Evolutionary conservation across 2,888 invertebrate genomes (phyloP).

Genomic region (Microplitis deprimator): DNA sequence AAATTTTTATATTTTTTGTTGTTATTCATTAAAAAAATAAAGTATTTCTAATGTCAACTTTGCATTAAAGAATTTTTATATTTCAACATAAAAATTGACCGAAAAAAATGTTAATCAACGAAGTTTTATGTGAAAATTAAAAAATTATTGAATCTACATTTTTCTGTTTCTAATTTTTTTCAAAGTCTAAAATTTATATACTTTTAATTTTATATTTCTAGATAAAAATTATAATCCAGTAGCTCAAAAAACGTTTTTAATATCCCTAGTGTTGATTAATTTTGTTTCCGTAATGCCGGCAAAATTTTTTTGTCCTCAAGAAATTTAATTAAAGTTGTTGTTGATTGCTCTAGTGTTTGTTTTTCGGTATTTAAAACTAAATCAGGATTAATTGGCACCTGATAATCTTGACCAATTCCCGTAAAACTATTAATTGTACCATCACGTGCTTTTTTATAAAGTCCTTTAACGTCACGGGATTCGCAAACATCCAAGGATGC

Average conservation of each 20-base stretch:
- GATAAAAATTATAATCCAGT: too few relatives aligned
- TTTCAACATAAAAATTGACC: too few relatives aligned
- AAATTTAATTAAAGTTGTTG: conserved; percentile 87
- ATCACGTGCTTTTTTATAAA: conserved; percentile 96
- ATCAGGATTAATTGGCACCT: conserved; percentile 87
- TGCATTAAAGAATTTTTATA: conserved; percentile 32
- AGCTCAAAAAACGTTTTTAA: too few relatives aligned
- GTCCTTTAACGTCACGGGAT: conserved; percentile 92
- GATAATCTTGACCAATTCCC: conserved; percentile 94
- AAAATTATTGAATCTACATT: too few relatives aligned
- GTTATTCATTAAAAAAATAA: conserved; percentile 18
- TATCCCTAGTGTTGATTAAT: too few relatives aligned
- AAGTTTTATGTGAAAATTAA: too few relatives aligned
- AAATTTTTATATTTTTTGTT: not conserved
- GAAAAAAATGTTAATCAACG: too few relatives aligned
- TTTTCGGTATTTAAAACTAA: conserved; percentile 88
- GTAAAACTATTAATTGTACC: conserved; percentile 89
- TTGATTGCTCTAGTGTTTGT: conserved; percentile 85
- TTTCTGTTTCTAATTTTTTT: too few relatives aligned
- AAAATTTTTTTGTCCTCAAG: conserved; percentile 81
- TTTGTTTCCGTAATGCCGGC: conserved; percentile 53
- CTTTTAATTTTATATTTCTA: too few relatives aligned
- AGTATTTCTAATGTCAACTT: not conserved
- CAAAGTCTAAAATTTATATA: too few relatives aligned
- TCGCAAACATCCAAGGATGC: conserved; percentile 95